These are phyloP conservation scores for Vollenhovia emeryi DNA, from an alignment of 1,140 invertebrate species.

Conservation along the genomic window DNA sequence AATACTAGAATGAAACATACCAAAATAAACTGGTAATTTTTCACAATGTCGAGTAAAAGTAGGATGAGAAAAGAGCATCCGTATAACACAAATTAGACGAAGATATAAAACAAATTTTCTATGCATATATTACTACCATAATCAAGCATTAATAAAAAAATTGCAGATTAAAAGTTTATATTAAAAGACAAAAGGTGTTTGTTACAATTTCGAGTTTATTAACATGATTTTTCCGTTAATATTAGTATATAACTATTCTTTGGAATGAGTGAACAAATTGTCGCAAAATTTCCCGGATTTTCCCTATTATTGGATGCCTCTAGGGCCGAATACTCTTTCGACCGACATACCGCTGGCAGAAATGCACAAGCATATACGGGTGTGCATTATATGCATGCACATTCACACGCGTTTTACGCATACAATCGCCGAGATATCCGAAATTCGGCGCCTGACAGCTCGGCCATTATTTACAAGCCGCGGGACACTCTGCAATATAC, in stretches of 20 bases:
- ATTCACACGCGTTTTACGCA: slow-evolving; percentile 11
- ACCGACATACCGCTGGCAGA: background rate
- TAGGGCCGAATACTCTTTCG: background rate
- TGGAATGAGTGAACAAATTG: background rate
- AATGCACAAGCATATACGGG: background rate
- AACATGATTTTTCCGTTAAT: background rate
- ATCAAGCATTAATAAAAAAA: background rate
- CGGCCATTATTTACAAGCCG: slow-evolving; percentile 51
- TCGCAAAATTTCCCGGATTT: background rate
- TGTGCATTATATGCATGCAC: slow-evolving; percentile 26
- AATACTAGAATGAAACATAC: background rate
- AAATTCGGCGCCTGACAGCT: slow-evolving; percentile 41
- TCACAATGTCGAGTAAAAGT: background rate
- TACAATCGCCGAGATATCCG: slow-evolving; percentile 36
- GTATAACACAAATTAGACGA: background rate
- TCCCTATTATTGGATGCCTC: background rate
- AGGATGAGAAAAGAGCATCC: background rate
- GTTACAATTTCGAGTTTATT: background rate
- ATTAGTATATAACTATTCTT: background rate
- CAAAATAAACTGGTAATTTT: background rate
- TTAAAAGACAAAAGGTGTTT: background rate
- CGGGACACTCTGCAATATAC: slow-evolving; percentile 13
- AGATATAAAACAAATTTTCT: background rate
- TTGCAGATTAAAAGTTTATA: background rate
- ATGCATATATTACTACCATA: background rate